These are phyloP conservation scores for Amphipoea oculea DNA, from an alignment of 2,888 invertebrate species.

Conservation along the genomic window DNA sequence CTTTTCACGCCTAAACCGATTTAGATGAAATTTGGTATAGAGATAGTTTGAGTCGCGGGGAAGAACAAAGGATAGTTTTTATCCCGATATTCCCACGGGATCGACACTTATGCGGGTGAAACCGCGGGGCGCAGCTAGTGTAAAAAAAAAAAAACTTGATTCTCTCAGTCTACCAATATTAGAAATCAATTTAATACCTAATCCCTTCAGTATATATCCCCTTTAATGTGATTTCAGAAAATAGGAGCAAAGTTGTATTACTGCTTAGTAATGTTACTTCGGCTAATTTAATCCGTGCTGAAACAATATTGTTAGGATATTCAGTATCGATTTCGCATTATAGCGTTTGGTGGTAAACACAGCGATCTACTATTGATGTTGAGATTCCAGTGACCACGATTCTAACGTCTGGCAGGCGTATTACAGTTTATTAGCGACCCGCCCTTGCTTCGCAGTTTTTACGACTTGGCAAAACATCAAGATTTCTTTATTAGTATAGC, in stretches of 20 bases:
- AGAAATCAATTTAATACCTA: constrained; percentile 23
- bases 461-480: background rate
- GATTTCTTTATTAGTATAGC: background rate
- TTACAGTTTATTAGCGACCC: background rate
- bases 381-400: background rate
- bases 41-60: no score
- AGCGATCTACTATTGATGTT: background rate
- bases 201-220: background rate
- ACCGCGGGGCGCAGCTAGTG: no score
- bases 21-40: no score
- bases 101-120: no score
- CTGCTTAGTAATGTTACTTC: constrained; percentile 21
- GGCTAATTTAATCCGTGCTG: constrained; percentile 47
- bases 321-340: constrained; percentile 43
- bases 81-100: no score
- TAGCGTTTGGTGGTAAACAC: constrained; percentile 23
- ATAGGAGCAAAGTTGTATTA: constrained; percentile 29
- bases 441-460: background rate
- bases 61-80: no score
- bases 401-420: background rate
- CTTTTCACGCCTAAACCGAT: no score
- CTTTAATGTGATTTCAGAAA: constrained; percentile 20
- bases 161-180: constrained; percentile 17
- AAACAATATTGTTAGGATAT: constrained; percentile 46
- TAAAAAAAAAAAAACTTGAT: constrained; percentile 16